Percentiles rank a stretch among this genome's conserved stretches.
Evolutionary conservation across 2,888 invertebrate genomes (phyloP).

Genomic region (Perizoma affinitatum): DNA sequence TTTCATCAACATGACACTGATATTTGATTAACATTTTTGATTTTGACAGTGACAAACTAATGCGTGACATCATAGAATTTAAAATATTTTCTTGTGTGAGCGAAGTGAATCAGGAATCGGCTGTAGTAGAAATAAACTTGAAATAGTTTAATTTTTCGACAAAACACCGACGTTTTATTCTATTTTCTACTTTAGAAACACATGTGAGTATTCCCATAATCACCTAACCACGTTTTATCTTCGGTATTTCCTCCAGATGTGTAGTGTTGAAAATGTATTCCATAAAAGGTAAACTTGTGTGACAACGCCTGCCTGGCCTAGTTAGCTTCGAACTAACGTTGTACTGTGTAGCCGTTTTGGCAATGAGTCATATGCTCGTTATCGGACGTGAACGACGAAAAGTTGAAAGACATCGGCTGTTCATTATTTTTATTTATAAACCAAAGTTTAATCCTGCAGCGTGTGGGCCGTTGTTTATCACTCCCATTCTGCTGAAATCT

Average conservation of each 20-base stretch:
- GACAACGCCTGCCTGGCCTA: conserved; percentile 68
- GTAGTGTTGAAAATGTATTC: conserved; percentile 52
- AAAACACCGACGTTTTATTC: conserved; percentile 34
- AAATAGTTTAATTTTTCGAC: conserved; percentile 31
- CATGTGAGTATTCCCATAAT: conserved; percentile 44
- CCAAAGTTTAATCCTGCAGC: conserved; percentile 6
- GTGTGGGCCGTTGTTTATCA: neutral
- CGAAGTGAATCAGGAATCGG: too few species aligned
- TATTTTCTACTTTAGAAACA: conserved; percentile 30
- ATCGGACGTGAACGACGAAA: conserved; percentile 52
- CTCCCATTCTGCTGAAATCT: conserved; percentile 1
- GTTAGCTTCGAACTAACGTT: conserved; percentile 50
- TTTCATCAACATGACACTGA: too few species aligned
- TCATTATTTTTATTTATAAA: conserved; percentile 57
- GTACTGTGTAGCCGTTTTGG: conserved; percentile 49
- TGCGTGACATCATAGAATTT: neutral
- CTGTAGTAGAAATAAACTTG: neutral
- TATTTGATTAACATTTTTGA: too few species aligned
- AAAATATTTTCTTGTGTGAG: too few species aligned
- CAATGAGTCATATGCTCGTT: conserved; percentile 64
- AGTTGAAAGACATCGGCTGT: conserved; percentile 49
- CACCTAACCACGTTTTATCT: neutral
- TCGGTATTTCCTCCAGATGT: conserved; percentile 50
- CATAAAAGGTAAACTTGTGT: conserved; percentile 65
- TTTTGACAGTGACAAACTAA: too few species aligned